Base-by-base conservation (phyloP, 2,888 invertebrate species). In the Trissolcus japonicus region DNA sequence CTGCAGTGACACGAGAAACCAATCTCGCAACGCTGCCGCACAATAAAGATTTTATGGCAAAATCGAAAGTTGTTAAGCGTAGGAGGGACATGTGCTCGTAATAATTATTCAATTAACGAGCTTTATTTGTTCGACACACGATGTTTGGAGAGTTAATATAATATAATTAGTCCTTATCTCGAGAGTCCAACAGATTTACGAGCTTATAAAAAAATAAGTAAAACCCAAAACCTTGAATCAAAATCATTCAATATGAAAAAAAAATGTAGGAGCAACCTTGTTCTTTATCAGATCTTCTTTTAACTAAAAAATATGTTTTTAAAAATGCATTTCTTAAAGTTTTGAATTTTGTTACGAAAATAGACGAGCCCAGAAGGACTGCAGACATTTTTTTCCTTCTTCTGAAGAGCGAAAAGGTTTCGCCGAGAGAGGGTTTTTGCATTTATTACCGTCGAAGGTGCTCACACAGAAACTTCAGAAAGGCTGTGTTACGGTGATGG, bases 401-500 rank as follows among this genome's bases (percentile, higher is more conserved):
- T 35, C 11, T 35, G 41, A 50, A 14, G 21, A 50, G 35, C 19
- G 53, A 17, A 43, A 75, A 62, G 63, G 57, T 62, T 74, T 35
- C 14, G 62, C 55, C 55, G 62, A 63, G 43, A 76, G 51, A 62
- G 71, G 60, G 46, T 57, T 62, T 67, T 35, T 62, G 63, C 72
- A 50, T 73, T 69, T 73, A 63, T 69, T 76, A 60, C 61, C 25
- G 62, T 68, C 62, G 65, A 69, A 60, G 72, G 63, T 66, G 72
- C 73, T 71, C 57, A 25, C 57, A 67, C 21, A 63, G 74, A 61
- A 66, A 48, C 59, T 57, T 61, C 56, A 16, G 67, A 65, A 71
- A 60, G 63, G 50, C 73, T 61, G 54, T 25, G 76, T 76, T 80
- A 79, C 76, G 69, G 67, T 48, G 59, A 59, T 82, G 82, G 82